These are phyloP conservation scores for Psittacula derbiana DNA, from an alignment of 2,797 vertebrate species.

Conservation along the genomic window DNA sequence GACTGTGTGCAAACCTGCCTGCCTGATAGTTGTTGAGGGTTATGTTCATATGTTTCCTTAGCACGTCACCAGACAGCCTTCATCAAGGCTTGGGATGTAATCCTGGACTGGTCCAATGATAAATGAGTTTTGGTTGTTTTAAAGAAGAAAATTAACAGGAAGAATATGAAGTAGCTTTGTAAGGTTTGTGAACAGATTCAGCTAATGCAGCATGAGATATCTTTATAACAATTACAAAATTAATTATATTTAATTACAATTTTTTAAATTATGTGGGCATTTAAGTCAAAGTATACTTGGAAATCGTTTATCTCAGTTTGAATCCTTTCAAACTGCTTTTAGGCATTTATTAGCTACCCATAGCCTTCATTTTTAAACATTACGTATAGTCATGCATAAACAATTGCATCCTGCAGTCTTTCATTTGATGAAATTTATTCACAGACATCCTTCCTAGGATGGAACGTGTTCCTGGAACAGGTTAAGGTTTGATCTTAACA, in stretches of 20 bases:
- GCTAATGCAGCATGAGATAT: neutral
- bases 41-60: neutral
- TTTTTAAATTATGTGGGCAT: neutral
- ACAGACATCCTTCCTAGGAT: neutral
- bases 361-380: neutral
- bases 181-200: neutral
- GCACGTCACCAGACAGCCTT: neutral
- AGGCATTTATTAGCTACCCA: neutral
- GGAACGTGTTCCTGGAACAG: neutral
- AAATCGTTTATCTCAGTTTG: neutral
- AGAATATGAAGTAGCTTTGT: neutral
- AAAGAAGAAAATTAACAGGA: neutral
- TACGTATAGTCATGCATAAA: neutral
- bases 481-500: slow-evolving; percentile 3
- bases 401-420: neutral
- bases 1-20: neutral
- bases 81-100: neutral
- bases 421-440: slow-evolving; percentile 38
- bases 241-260: neutral
- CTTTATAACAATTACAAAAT: neutral
- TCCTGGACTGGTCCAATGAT: too few relatives aligned
- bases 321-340: neutral
- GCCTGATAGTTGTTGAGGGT: neutral
- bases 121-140: neutral
- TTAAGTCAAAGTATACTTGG: neutral